Evolutionary conservation across 2,888 invertebrate species (phyloP), one percentile per base, ranked within the genome.

Genomic region (Blastobasis lacticolella): DNA sequence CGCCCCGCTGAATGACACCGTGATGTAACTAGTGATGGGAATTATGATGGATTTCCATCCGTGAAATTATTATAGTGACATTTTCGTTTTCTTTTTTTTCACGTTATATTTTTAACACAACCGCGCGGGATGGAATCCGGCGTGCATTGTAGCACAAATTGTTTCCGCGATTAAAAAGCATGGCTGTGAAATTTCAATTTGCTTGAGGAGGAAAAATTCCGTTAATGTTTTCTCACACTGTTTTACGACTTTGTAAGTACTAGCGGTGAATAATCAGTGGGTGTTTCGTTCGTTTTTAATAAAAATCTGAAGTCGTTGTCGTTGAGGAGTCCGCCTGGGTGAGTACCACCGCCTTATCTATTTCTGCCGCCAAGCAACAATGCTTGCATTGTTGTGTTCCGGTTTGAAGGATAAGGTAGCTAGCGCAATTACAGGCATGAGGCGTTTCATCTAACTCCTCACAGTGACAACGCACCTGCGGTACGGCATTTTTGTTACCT

Each of bases 21-120:
- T 72, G 69, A 72, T 70, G 63, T 54, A 52, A 43, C 54, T 75
- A 80, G 81, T 76, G 78, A 49, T 57, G 64, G 37, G 54, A 44
- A 47, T 4, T 37, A 44, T 41, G 23, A 23, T 23, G 23, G 23
- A 23, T 23, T 1, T 1, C 23, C 23, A 23, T 36, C 36, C 41
- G 49, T 52, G 52, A 49, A 50, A 47, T 23, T 23, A 50, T 36
- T 8, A 9, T 46, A 44, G 46, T 47, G 48, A 47, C 36, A 45
- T n/a, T 53, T 44, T 40, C 9, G 10, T 46, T n/a, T 23, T 23
- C 23, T 23, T 23, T 23, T 23, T 23, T 23, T 23, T 23, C 23
- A 2, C 23, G 23, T 23, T 23, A 2, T 23, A 23, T 23, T 23
- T 23, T 23, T 23, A 23, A 23, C 23, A 23, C 23, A 23, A 23